Evolutionary conservation across 64 coral and sea anemone species (phyloP), one percentile per base, ranked within the genome.

Genomic region (Catalaphyllia jardinei): DNA sequence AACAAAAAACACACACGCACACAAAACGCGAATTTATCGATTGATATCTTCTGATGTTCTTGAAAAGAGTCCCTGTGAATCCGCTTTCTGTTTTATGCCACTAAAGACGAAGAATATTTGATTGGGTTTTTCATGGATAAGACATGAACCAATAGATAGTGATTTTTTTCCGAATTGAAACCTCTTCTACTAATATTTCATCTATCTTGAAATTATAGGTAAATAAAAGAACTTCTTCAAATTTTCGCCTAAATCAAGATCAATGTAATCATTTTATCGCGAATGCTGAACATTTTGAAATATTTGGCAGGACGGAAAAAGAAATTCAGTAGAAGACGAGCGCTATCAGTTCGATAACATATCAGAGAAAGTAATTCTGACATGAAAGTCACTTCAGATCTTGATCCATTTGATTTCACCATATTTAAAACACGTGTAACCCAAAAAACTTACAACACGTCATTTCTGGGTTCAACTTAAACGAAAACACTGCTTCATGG

Each of bases 191-290:
- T 27, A 71, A 85, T 25, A 65, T 71, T 20, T 85, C 22, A 52
- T 51, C 11, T 28, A 20, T 27, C 33, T 50, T 71, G 31, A 20
- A 63, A 24, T 65, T 24, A 69, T 25, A 25, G 10, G 65, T 29
- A n/a, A 27, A 69, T 27, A 69, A 11, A 69, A 69, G 25, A 69
- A n/a, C 25, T 69, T 69, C n/a, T 69, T 71, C 28, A 71, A 71
- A 50, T 35, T 71, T 20, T 85, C 39, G 12, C 63, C 67, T 69
- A 64, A 85, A 83, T 67, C 80, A 49, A 27, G 62, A 85, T 71
- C 62, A 69, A 85, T 85, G 63, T 85, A 85, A 85, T 85, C 81
- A 65, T 71, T 85, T 71, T 71, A 85, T 85, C 81, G 62, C 24
- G 62, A 71, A 50, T 71, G 61, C 24, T 50, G 81, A 52, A 51